These are phyloP conservation scores for Epirrita christyi DNA, from an alignment of 2,888 invertebrate genomes.

Conservation along the genomic window DNA sequence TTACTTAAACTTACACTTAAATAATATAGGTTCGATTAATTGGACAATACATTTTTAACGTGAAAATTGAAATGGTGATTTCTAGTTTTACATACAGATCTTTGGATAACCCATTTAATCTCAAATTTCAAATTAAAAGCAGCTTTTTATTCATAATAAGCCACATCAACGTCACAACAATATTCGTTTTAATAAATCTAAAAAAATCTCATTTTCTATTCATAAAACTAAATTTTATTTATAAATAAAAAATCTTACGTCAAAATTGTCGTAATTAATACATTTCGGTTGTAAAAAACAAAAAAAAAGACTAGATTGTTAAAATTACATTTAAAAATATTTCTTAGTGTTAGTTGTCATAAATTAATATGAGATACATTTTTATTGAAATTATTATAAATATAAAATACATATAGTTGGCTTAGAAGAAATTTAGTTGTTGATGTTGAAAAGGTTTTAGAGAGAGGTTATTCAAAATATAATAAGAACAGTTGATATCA, in stretches of 20 bases:
- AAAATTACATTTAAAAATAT: slow-evolving; percentile 58
- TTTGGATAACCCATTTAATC: slow-evolving; percentile 38
- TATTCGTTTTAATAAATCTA: slow-evolving; percentile 31
- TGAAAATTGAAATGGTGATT: slow-evolving; percentile 32
- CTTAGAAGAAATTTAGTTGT: slow-evolving; percentile 5
- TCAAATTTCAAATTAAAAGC: slow-evolving; percentile 29
- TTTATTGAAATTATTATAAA: slow-evolving; percentile 19
- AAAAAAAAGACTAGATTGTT: slow-evolving; percentile 80
- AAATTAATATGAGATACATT: slow-evolving; percentile 47
- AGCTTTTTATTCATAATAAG: slow-evolving; percentile 21
- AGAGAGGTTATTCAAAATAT: slow-evolving; percentile 13
- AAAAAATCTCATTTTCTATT: slow-evolving; percentile 41
- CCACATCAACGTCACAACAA: slow-evolving; percentile 22
- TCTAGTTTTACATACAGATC: slow-evolving; percentile 37
- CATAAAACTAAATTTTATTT: slow-evolving; percentile 38
- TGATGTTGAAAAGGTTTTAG: background rate
- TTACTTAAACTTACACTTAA: slow-evolving; percentile 20
- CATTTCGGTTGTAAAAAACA: slow-evolving; percentile 67
- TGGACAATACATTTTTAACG: slow-evolving; percentile 45
- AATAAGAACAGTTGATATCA: background rate
- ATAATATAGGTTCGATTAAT: slow-evolving; percentile 30
- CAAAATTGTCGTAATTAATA: slow-evolving; percentile 61
- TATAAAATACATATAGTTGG: slow-evolving; percentile 37
- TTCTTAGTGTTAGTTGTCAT: slow-evolving; percentile 50
- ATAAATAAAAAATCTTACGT: slow-evolving; percentile 44